These are phyloP conservation scores for Percina caprodes DNA, from an alignment of 2,113 vertebrate species.

Conservation along the genomic window DNA sequence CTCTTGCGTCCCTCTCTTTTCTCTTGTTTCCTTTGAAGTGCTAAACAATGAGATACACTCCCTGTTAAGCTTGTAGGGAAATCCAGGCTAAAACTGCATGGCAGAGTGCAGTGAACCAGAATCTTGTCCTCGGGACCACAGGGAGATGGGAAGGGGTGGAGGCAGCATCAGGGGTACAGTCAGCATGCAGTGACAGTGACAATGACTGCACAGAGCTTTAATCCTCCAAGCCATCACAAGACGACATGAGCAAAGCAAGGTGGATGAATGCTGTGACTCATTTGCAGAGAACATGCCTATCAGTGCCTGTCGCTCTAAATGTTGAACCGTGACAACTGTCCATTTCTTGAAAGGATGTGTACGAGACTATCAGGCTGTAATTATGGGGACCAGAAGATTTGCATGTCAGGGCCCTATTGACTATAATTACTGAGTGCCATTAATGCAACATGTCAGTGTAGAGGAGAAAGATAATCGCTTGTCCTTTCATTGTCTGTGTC, in stretches of 20 bases:
- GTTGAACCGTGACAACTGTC: constrained; percentile 41
- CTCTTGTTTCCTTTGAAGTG: constrained; percentile 77
- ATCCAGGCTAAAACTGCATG: constrained; percentile 60
- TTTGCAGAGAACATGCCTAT: constrained; percentile 19
- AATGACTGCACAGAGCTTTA: constrained; percentile 39
- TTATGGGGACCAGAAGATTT: constrained; percentile 35
- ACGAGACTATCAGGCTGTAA: constrained; percentile 29
- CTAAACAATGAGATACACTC: constrained; percentile 78
- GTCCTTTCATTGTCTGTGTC: constrained; percentile 42
- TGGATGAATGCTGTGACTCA: constrained; percentile 35
- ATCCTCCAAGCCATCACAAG: constrained; percentile 46
- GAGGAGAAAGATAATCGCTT: constrained; percentile 39
- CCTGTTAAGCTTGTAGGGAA: constrained; percentile 59
- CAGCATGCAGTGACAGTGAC: constrained; percentile 38
- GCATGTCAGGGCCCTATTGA: constrained; percentile 43
- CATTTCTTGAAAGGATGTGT: constrained; percentile 22
- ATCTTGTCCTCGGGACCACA: constrained; percentile 49
- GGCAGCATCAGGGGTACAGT: constrained; percentile 47
- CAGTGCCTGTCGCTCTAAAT: constrained; percentile 16
- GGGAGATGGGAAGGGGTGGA: constrained; percentile 30
- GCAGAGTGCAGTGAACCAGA: constrained; percentile 56
- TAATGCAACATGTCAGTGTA: constrained; percentile 21
- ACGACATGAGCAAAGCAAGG: constrained; percentile 35
- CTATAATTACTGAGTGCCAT: constrained; percentile 53
- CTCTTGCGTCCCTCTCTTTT: constrained; percentile 27